Conservation (phyloP, 2,888 invertebrate species). For the Eumerus sabulonum region DNA sequence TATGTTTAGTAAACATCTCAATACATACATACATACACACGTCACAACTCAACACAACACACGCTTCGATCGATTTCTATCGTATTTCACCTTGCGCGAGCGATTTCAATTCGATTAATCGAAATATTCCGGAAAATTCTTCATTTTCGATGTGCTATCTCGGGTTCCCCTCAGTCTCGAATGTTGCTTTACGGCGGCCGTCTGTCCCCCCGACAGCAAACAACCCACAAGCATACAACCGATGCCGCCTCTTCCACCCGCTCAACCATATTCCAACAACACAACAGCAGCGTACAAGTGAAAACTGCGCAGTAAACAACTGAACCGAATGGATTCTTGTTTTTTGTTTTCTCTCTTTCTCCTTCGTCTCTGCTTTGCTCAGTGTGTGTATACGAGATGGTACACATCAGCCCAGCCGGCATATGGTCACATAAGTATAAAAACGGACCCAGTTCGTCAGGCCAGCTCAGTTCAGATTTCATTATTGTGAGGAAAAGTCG, state of each 20-base stretch:
- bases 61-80: constrained; percentile 14
- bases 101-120: not conserved
- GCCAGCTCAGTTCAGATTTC: constrained; percentile 61
- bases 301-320: constrained; percentile 68
- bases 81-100: no score
- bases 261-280: not conserved
- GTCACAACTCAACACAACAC: not conserved
- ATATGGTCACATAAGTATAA: constrained; percentile 51
- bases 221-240: not conserved
- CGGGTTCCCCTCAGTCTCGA: constrained; percentile 47
- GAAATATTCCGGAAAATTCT: constrained; percentile 23
- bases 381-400: constrained; percentile 7
- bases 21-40: no score
- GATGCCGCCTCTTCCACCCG: no score
- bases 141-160: constrained; percentile 50
- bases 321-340: constrained; percentile 14
- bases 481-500: constrained; percentile 58
- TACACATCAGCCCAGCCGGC: constrained; percentile 37
- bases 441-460: constrained; percentile 33
- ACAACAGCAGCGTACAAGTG: constrained; percentile 37
- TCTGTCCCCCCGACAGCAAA: not conserved
- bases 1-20: no score
- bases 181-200: not conserved
- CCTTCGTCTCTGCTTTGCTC: constrained; percentile 11
- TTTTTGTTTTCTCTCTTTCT: constrained; percentile 16